Evolutionary conservation across 2,797 vertebrate genomes (phyloP).

Genomic region (Cyprinodon diabolis): DNA sequence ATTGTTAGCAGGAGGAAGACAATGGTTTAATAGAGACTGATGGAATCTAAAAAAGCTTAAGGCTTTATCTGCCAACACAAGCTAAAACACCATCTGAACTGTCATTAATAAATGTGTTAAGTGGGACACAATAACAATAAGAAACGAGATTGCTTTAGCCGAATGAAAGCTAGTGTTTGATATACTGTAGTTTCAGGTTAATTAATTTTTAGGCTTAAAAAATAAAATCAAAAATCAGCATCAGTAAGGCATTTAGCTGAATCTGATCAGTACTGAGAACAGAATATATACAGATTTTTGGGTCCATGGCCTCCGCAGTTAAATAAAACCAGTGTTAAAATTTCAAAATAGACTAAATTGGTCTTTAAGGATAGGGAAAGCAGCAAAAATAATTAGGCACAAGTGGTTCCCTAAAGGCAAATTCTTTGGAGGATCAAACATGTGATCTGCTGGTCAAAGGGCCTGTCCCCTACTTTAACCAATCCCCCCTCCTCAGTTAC

Average conservation of each 20-base stretch:
- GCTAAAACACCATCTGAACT: neutral
- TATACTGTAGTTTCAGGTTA: neutral
- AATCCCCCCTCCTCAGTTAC: neutral
- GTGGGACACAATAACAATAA: neutral
- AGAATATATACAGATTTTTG: neutral
- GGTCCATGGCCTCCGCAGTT: neutral
- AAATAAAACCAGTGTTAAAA: neutral
- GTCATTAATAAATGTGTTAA: neutral
- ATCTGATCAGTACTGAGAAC: neutral
- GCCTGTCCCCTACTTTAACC: constrained; percentile 5
- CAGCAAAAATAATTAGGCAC: neutral
- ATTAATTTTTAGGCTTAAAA: neutral
- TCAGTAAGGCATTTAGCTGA: neutral
- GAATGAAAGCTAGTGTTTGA: neutral
- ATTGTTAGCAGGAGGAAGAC: neutral
- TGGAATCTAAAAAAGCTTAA: neutral
- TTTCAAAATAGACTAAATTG: neutral
- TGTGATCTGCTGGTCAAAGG: constrained; percentile 10
- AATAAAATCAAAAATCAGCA: neutral
- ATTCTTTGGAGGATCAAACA: constrained; percentile 13
- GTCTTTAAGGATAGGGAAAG: neutral
- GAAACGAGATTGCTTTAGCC: neutral
- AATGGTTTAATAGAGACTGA: neutral
- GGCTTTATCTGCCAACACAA: neutral
- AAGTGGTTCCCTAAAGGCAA: neutral